Conservation (phyloP, 2,113 vertebrate genomes). For the Xiphophorus maculatus region DNA sequence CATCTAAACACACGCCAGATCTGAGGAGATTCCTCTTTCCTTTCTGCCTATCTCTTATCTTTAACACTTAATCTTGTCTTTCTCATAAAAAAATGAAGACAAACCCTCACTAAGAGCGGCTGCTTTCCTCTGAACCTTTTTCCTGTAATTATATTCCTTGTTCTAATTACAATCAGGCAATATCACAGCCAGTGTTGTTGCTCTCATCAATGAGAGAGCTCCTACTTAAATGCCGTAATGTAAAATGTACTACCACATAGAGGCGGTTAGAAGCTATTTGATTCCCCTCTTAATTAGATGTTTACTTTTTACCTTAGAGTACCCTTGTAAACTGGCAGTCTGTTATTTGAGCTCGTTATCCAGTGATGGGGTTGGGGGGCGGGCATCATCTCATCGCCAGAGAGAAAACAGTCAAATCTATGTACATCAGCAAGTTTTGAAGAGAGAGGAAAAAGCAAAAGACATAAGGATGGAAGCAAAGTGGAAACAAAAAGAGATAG, state of each 20-base stretch:
- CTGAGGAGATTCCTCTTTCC: conserved; percentile 51
- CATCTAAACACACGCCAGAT: conserved; percentile 67
- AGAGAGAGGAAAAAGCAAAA: conserved; percentile 7
- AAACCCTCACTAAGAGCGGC: not conserved
- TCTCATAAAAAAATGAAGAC: conserved; percentile 18
- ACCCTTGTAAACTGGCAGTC: conserved; percentile 42
- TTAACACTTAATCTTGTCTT: conserved; percentile 31
- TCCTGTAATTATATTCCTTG: conserved; percentile 12
- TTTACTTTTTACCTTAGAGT: conserved; percentile 63
- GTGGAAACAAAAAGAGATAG: conserved; percentile 49
- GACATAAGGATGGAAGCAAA: conserved; percentile 39
- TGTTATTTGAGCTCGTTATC: conserved; percentile 57
- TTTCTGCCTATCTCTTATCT: conserved; percentile 33
- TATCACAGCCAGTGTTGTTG: conserved; percentile 27
- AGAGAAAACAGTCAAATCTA: conserved; percentile 47
- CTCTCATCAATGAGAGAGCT: conserved; percentile 34
- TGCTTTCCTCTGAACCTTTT: conserved; percentile 25
- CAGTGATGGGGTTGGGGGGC: conserved; percentile 33
- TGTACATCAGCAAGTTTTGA: conserved; percentile 42
- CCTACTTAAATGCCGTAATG: conserved; percentile 24
- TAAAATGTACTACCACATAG: conserved; percentile 33
- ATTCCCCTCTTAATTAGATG: conserved; percentile 59
- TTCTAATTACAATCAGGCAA: conserved; percentile 29
- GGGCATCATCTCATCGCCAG: conserved; percentile 23
- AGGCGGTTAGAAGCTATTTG: conserved; percentile 35